These are phyloP conservation scores for Stratiolaelaps scimitus DNA, from an alignment of 1,140 invertebrate genomes.

Conservation along the genomic window DNA sequence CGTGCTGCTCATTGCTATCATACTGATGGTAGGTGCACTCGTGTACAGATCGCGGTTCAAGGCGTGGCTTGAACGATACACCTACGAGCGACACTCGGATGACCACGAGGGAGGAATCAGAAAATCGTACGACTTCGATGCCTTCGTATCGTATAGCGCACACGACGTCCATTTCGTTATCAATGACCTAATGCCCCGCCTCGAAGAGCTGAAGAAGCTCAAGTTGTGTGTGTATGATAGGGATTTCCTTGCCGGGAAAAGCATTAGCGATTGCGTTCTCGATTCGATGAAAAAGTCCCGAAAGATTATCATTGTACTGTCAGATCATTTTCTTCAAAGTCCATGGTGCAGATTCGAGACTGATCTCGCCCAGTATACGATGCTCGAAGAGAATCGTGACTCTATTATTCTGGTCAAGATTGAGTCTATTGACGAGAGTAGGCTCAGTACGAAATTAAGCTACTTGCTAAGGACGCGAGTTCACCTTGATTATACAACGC, in stretches of 20 bases:
- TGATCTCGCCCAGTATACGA: constrained; percentile 45
- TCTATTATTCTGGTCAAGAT: constrained; percentile 50
- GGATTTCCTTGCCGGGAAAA: constrained; percentile 51
- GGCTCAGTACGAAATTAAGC: constrained; percentile 47
- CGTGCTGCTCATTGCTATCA: neutral
- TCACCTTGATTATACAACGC: constrained; percentile 41
- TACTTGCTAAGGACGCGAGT: constrained; percentile 51
- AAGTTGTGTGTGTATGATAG: constrained; percentile 53
- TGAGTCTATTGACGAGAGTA: constrained; percentile 45
- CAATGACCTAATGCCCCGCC: constrained; percentile 44
- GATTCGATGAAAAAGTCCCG: constrained; percentile 49
- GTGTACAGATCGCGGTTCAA: neutral
- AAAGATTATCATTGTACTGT: constrained; percentile 51
- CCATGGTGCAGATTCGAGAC: constrained; percentile 56
- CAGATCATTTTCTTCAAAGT: constrained; percentile 51
- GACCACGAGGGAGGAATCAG: constrained; percentile 5
- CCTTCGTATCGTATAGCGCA: constrained; percentile 53
- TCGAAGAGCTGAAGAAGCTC: constrained; percentile 44
- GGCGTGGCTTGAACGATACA: neutral
- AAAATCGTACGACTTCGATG: constrained; percentile 48
- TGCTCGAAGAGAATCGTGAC: constrained; percentile 44
- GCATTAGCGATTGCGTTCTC: constrained; percentile 51
- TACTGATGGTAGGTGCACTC: neutral
- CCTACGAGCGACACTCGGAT: too few relatives aligned
- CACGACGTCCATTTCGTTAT: constrained; percentile 51